phyloP scores from a whole-genome alignment of 2,113 vertebrate genomes.

The Smithornis capensis region DNA sequence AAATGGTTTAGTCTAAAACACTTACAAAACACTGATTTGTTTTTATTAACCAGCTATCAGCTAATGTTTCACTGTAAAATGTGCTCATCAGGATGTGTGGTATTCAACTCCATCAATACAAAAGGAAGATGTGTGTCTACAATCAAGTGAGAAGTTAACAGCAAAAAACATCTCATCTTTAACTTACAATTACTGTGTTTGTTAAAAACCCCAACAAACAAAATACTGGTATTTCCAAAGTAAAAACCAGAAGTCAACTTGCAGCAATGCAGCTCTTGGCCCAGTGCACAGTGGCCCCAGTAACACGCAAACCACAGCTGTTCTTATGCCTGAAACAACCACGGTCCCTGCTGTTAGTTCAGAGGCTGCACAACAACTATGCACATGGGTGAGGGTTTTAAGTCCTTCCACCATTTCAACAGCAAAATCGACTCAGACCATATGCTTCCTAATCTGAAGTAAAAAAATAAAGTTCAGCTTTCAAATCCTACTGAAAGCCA shows the following conservation, averaged over 20 bases:
- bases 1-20: background rate
- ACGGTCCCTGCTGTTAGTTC: background rate
- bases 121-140: background rate
- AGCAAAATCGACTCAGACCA: background rate
- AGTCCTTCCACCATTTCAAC: background rate
- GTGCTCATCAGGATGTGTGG: background rate
- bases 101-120: background rate
- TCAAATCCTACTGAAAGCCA: background rate
- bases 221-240: background rate
- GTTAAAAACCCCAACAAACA: background rate
- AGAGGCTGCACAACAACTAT: background rate
- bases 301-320: background rate
- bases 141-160: background rate
- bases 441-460: background rate
- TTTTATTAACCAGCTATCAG: background rate
- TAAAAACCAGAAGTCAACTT: background rate
- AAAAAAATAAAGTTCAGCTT: background rate
- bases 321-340: background rate
- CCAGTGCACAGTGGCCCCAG: background rate
- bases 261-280: background rate
- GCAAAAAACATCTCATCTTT: background rate
- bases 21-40: background rate
- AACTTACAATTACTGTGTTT: background rate
- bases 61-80: background rate
- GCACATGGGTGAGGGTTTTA: background rate